phyloP scores from a whole-genome alignment of 2,888 invertebrate species.

The Hydrotaea diabolus region DNA sequence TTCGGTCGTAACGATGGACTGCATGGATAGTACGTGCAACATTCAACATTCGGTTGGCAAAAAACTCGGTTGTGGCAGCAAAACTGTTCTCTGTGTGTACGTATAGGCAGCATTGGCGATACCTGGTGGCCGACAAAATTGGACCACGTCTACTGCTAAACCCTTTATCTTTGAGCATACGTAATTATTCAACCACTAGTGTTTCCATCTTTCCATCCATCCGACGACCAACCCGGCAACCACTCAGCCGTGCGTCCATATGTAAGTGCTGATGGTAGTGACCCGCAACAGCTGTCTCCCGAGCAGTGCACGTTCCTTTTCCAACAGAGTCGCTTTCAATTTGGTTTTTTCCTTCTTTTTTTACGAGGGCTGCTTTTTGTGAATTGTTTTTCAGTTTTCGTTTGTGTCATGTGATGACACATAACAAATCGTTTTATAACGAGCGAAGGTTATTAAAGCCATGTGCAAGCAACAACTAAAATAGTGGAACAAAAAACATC shows the following conservation, averaged over 20 bases:
- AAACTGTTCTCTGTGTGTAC: too few relatives aligned
- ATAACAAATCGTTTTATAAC: constrained; percentile 65
- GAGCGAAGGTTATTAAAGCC: constrained; percentile 51
- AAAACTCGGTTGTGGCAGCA: too few relatives aligned
- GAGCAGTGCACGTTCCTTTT: constrained; percentile 31
- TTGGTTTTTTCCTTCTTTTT: background rate
- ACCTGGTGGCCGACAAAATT: too few relatives aligned
- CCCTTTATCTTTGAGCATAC: too few relatives aligned
- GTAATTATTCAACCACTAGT: background rate
- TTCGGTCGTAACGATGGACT: too few relatives aligned
- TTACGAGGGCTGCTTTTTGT: background rate
- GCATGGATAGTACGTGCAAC: too few relatives aligned
- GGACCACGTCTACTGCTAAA: too few relatives aligned
- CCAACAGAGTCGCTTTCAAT: background rate
- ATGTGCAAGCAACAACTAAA: constrained; percentile 17
- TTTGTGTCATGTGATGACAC: constrained; percentile 53
- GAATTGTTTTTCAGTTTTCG: constrained; percentile 18
- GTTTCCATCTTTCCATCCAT: background rate
- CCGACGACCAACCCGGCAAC: background rate
- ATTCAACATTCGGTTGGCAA: too few relatives aligned
- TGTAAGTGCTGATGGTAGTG: constrained; percentile 39
- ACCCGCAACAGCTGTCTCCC: constrained; percentile 56
- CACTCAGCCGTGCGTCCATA: constrained; percentile 2
- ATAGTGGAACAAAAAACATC: constrained; percentile 2
- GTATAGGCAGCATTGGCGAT: too few relatives aligned